Percentiles rank a stretch among this genome's conserved stretches.
These are phyloP conservation scores for Zhuqinia jingwanae DNA, from an alignment of 2,888 invertebrate species.

Conservation along the genomic window DNA sequence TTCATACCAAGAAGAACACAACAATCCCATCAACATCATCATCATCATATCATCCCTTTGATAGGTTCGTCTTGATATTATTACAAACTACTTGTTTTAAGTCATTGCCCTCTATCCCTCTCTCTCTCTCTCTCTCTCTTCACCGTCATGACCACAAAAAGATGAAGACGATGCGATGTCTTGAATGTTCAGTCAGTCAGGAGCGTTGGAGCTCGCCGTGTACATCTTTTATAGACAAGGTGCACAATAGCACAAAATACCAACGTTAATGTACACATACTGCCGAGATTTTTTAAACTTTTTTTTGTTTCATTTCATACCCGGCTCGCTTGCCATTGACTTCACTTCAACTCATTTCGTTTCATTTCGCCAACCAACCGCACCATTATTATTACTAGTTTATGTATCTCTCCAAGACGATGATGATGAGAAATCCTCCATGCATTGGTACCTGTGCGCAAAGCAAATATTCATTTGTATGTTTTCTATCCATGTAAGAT, in stretches of 20 bases:
- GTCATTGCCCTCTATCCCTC: conserved; percentile 72
- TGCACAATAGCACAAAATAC: neutral
- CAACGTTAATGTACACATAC: conserved; percentile 2
- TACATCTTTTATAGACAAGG: neutral
- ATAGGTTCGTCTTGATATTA: neutral
- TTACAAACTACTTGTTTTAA: conserved; percentile 62
- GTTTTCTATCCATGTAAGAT: neutral
- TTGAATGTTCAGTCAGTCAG: conserved; percentile 40
- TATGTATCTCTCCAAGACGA: neutral
- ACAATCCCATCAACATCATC: neutral
- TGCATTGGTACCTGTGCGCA: conserved; percentile 36
- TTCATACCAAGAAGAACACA: conserved; percentile 19
- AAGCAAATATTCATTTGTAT: neutral
- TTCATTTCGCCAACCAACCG: conserved; percentile 60
- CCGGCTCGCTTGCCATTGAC: conserved; percentile 61
- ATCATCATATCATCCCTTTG: neutral
- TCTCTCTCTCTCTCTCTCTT: conserved; percentile 20
- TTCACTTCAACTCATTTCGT: conserved; percentile 53
- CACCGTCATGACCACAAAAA: neutral
- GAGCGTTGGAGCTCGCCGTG: neutral
- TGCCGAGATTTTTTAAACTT: conserved; percentile 49
- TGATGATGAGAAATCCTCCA: conserved; percentile 4
- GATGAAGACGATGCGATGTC: conserved; percentile 36
- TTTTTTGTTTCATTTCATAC: conserved; percentile 18
- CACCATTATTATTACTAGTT: neutral